Percentiles rank a stretch among this genome's conserved stretches.
These are phyloP conservation scores for Saimiri boliviensis DNA, from an alignment of 2,113 vertebrate genomes.

Conservation along the genomic window DNA sequence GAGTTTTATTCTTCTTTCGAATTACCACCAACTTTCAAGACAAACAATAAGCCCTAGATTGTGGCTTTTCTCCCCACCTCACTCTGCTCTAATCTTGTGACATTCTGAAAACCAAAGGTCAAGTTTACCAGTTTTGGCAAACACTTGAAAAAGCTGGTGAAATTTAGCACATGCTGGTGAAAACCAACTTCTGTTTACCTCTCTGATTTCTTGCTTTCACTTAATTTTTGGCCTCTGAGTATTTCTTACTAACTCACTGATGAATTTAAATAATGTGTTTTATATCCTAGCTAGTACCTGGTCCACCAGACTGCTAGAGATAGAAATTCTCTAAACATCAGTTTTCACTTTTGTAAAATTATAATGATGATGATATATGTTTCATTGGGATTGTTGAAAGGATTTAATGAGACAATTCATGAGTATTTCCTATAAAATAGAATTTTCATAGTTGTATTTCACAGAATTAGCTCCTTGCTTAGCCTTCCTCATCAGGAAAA, in stretches of 20 bases:
- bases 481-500: neutral
- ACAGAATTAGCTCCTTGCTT: neutral
- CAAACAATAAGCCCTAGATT: neutral
- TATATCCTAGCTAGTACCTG: neutral
- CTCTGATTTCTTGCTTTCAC: neutral
- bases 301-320: neutral
- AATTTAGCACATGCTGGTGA: neutral
- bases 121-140: neutral
- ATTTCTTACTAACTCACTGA: neutral
- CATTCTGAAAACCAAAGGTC: neutral
- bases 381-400: neutral
- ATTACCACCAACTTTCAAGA: neutral
- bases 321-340: neutral
- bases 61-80: neutral
- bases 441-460: neutral
- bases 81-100: neutral
- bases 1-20: neutral
- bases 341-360: conserved; percentile 36
- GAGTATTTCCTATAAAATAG: neutral
- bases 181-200: neutral
- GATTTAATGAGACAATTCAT: neutral
- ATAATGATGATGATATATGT: neutral
- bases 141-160: neutral
- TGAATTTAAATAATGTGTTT: neutral
- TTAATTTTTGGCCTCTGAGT: neutral